Evolutionary conservation across 2,888 invertebrate species (phyloP).

Genomic region (Drosophila cracens): DNA sequence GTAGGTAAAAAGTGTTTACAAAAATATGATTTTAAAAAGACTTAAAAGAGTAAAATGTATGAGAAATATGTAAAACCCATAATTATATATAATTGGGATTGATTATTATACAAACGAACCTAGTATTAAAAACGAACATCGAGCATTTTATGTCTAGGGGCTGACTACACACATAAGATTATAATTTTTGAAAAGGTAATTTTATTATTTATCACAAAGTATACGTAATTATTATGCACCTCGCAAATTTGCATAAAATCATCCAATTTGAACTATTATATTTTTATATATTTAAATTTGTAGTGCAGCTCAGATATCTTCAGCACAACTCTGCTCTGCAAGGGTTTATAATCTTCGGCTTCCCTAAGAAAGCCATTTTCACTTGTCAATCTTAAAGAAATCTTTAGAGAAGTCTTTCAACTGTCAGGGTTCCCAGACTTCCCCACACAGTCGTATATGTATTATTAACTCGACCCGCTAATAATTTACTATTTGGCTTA

Average conservation of each 20-base stretch:
- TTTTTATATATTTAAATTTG: background rate
- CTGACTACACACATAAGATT: background rate
- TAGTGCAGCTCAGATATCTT: background rate
- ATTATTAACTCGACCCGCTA: background rate
- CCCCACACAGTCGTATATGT: background rate
- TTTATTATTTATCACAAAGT: background rate
- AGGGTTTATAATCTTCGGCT: background rate
- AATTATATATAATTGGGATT: background rate
- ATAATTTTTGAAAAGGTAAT: background rate
- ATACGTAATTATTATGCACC: background rate
- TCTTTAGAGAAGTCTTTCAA: background rate
- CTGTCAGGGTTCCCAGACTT: background rate
- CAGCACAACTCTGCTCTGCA: background rate
- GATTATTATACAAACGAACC: background rate
- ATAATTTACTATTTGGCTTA: slow-evolving; percentile 2
- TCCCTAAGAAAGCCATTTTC: background rate
- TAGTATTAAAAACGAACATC: background rate
- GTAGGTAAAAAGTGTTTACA: background rate
- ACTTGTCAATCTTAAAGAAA: background rate
- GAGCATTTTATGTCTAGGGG: background rate
- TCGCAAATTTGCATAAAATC: background rate
- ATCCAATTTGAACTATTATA: background rate
- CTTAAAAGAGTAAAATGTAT: background rate
- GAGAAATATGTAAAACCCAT: background rate
- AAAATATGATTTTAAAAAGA: too few species aligned